Base-by-base conservation (phyloP, 2,888 invertebrate species). In the Deroplatys truncata region DNA sequence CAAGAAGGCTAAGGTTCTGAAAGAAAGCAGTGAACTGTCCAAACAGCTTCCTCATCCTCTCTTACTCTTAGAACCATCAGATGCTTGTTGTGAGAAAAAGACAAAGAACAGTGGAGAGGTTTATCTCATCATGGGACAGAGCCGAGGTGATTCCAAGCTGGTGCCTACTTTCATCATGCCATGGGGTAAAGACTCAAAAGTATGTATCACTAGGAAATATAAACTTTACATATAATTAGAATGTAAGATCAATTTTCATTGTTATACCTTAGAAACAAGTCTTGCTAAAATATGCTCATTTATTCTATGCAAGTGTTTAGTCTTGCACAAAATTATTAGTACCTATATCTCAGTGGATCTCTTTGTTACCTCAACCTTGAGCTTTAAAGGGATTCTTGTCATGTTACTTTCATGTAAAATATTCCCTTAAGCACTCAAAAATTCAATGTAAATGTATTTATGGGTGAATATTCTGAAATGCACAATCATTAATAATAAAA, bases 131-230 rank as follows among this genome's bases (percentile, higher is more conserved):
- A 94, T 94, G 93, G 94, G 93, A 9, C 91, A 92, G 25, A 92
- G 91, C 28, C 91, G 92, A 84, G 93, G 92, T 8, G 92, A 92
- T 84, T 90, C 91, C 7, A 92, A 92, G 35, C 92, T 93, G 8
- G 92, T 93, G 16, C 93, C 93, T 15, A 93, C 93, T 28, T 93
- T 94, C 92, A 93, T 94, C 91, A 93, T 94, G 93, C 93, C 93
- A n/a, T 94, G 94, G 94, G 91, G 91, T 28, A 92, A 92, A 90
- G 89, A 90, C 43, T 92, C 92, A n/a, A 92, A 92, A 91, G 92
- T 92, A 90, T 90, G 91, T 90, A 13, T 13, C 16, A 28, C 9
- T 84, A 13, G 5, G 56, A 43, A 43, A 43, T 13, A 7, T 43
- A 13, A 13, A 43, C 10, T 43, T 10, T 43, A 13, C 43, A 1